Base-by-base conservation (phyloP, 1,140 invertebrate genomes). In the Polypedilum pembai region DNA sequence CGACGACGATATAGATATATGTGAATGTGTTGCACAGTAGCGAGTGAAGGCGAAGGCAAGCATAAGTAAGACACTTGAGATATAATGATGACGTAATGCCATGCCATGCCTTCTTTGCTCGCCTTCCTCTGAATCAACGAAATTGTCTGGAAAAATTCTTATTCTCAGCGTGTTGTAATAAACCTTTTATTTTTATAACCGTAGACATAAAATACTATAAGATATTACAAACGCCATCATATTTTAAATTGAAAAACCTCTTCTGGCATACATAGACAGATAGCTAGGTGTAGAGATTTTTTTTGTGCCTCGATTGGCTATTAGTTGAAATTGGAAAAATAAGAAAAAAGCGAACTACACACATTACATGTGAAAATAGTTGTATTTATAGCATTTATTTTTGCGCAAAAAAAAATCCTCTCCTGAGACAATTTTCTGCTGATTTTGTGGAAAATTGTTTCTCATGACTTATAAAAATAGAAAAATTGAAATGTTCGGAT, bases 361-460 rank as follows among this genome's bases (percentile, higher is more conserved):
- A 56, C 10, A 15, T 33, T 4, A 15, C 10, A 56, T 56, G 45
- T 56, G 45, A 56, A 56, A 56, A 56, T 56, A 56, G 45, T 56
- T 56, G 45, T 56, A 56, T 56, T 56, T 56, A 56, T 56, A 56
- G 45, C 45, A 12, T 56, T 56, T 56, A 10, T 12, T n/a, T 12
- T n/a, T 56, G 12, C 45, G 45, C 45, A 56, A 45, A 45, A 45
- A 45, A n/a, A 33, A 33, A 1, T 33, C 5, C 24, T 33, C 24
- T 33, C 24, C 45, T n/a, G 45, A 56, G n/a, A 56, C 12, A 56
- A 56, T n/a, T n/a, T 15, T 56, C 45, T 56, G 45, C 45, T 56
- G 45, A 56, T 56, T 56, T 56, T 56, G 45, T 56, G 45, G 45
- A 56, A 56, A 56, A 56, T 56, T 56, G 45, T 56, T 56, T 56